Evolutionary conservation across 2,888 invertebrate genomes (phyloP), one percentile per base, ranked within the genome.

Genomic region (Apomyelois bistriatella): DNA sequence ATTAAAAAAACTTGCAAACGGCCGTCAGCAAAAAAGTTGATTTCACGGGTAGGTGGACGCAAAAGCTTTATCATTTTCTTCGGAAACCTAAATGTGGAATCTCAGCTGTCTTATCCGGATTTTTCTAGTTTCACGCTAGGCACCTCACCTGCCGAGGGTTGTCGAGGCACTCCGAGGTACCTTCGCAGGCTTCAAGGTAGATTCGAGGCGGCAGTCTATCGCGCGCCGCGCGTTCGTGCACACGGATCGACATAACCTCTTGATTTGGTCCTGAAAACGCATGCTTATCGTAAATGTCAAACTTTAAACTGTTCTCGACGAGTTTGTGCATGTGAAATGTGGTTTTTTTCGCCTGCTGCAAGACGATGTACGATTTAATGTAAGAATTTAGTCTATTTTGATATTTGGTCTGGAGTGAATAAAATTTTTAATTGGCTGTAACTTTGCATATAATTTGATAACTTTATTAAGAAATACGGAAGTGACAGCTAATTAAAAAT

Each of bases 91-190:
- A 40, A 40, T 28, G 48, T 38, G 32, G 16, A 36, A 48, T 36
- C 49, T 50, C 40, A 22, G 30, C 12, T 42, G 36, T 53, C 53
- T 42, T 47, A 50, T 51, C 57, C 51, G 52, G 37, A 32, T 37
- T 56, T 62, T 70, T 72, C 57, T 66, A 72, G 66, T 64, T 71
- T 69, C 65, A 60, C 61, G 66, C 52, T 37, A 61, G 56, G 53
- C 62, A 58, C 61, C 68, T 72, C 66, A 82, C 82, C 82, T 81
- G 80, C 58, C 67, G 76, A 68, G 66, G 72, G 66, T 66, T 68
- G 68, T 65, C 72, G 72, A 70, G 66, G 70, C 63, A 57, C 60
- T 53, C 68, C 73, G 71, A 68, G 58, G 64, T 61, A 58, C 66
- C 60, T 62, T 58, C 56, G 58, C 57, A 52, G 60, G 69, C 61